Conservation (phyloP, 2,113 vertebrate species). For the Craseonycteris thonglongyai region DNA sequence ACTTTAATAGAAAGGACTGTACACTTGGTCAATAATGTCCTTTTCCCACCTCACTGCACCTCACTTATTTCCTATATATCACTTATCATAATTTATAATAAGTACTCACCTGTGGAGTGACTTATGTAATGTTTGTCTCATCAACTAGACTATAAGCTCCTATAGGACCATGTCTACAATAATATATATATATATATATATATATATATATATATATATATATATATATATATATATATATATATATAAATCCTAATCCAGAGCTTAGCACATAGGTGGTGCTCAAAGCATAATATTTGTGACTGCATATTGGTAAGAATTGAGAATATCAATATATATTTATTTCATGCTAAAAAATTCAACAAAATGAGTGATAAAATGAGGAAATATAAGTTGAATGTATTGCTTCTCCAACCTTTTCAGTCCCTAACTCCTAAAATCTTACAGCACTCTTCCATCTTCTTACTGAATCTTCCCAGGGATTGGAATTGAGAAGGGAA, state of each 20-base stretch:
- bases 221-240: background rate
- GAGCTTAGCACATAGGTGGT: background rate
- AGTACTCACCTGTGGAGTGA: background rate
- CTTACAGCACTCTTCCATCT: background rate
- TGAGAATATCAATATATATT: background rate
- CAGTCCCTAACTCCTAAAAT: background rate
- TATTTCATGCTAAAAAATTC: background rate
- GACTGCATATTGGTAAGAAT: background rate
- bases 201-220: background rate
- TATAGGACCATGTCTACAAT: background rate
- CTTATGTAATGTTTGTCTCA: background rate
- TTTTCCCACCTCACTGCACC: background rate
- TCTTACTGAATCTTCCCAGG: background rate
- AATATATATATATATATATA: background rate
- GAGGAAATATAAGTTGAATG: background rate
- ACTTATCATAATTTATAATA: background rate
- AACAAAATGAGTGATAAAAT: background rate
- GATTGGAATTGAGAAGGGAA: background rate
- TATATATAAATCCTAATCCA: background rate
- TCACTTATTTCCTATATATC: background rate
- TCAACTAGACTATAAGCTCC: background rate
- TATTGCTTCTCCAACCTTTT: background rate
- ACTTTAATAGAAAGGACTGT: background rate
- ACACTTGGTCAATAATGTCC: background rate
- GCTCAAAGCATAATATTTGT: background rate